Evolutionary conservation across 2,888 invertebrate species (phyloP), one percentile per base, ranked within the genome.

Genomic region (Stenotaenia linearis): DNA sequence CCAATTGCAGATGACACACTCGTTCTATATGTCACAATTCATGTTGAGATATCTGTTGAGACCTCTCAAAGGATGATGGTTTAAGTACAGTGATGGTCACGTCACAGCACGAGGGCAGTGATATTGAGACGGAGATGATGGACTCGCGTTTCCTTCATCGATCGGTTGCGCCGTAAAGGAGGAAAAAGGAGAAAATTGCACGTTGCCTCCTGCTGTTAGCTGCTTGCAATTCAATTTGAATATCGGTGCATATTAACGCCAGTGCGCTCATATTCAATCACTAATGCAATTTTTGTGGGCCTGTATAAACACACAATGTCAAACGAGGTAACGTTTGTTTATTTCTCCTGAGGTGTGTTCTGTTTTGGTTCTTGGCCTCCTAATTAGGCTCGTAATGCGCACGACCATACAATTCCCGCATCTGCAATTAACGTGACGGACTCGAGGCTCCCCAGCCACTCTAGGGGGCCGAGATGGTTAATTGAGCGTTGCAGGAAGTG

Each of bases 1-100:
- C 69, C 69, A 69, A 69, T 69, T 69, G 69, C 69, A 69, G 69
- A 69, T 69, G 69, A 69, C 69, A 28, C n/a, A 69, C 69, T 69
- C 69, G 28, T 10, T 69, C 69, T n/a, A 69, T 28, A 69, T 69
- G 69, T 69, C 69, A 69, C 69, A 69, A 69, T 69, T 69, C 25
- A 69, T 28, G 69, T 69, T 28, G 69, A 12, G 69, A 69, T 28
- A 69, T 69, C 69, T 69, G 69, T 12, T 69, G 69, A 69, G 25
- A 69, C 69, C 69, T 28, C 69, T 69, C 25, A 28, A 69, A 69
- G 28, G 69, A 69, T 69, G 69, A 28, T 69, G 69, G 12, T 69
- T 69, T 69, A 28, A 69, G 69, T 69, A 28, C 25, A 69, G 69
- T 18, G 50, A 28, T 69, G 69, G 69, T 69, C 69, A 69, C 28